A percentile compares a stretch with the other conserved stretches of the same genome.
Conservation (phyloP, 2,113 vertebrate species). For the Corvus hawaiiensis region DNA sequence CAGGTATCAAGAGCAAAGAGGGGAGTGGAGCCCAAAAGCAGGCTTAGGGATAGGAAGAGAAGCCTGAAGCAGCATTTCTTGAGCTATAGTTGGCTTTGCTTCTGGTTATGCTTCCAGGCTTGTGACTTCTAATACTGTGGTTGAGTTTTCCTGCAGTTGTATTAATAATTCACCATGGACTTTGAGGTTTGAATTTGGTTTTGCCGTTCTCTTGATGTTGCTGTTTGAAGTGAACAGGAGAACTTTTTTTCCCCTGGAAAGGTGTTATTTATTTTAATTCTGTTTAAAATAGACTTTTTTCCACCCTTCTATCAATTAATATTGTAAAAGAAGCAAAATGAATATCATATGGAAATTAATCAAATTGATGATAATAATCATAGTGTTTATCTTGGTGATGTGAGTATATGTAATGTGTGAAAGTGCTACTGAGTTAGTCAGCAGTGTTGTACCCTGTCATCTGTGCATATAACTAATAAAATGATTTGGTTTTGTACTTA, state of each 20-base stretch:
- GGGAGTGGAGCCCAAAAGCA: not conserved
- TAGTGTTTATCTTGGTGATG: not conserved
- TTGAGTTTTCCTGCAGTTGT: not conserved
- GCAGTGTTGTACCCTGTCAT: not conserved
- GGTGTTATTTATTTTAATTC: not conserved
- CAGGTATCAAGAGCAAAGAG: rapidly evolving
- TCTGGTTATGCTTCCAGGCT: not conserved
- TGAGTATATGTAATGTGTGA: not conserved
- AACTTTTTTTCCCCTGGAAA: not conserved
- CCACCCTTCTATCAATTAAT: not conserved
- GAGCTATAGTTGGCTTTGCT: not conserved
- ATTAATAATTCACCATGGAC: not conserved
- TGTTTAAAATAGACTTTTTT: not conserved
- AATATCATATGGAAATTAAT: not conserved
- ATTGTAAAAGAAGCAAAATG: not conserved
- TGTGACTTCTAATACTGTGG: not conserved
- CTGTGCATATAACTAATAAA: not conserved
- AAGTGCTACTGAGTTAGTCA: not conserved
- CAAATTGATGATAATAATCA: not conserved
- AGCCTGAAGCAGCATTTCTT: not conserved
- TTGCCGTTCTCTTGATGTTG: not conserved
- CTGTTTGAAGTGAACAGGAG: not conserved
- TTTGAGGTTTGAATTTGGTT: not conserved
- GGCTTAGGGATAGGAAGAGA: rapidly evolving
- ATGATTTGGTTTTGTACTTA: not conserved